Evolutionary conservation across 2,113 vertebrate species (phyloP).

Genomic region (Ranitomeya imitator): DNA sequence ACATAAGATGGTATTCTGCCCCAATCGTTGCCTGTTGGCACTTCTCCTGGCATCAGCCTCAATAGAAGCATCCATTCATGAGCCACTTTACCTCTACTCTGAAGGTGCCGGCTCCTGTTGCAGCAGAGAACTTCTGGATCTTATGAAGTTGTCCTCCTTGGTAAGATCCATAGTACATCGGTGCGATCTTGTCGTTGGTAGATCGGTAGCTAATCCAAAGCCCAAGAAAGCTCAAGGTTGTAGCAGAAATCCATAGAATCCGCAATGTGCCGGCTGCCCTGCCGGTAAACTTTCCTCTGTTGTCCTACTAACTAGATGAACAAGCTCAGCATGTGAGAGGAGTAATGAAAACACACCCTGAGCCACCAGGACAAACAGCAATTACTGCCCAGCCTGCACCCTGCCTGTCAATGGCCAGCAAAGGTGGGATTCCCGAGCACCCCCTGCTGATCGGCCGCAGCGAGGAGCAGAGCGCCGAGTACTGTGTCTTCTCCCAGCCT

Average conservation of each 20-base stretch:
- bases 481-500: neutral
- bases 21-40: neutral
- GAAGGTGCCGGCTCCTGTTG: neutral
- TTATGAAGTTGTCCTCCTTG: neutral
- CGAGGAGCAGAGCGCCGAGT: neutral
- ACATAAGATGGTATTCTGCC: neutral
- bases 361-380: neutral
- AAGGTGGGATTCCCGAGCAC: neutral
- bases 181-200: no score
- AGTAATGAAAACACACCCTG: constrained; percentile 10
- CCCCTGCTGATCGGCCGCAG: neutral
- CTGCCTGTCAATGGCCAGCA: neutral
- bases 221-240: neutral
- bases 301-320: constrained; percentile 14
- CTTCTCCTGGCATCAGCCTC: neutral
- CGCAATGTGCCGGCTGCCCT: neutral
- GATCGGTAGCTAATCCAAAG: neutral
- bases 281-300: constrained; percentile 32
- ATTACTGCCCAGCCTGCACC: neutral
- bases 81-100: neutral
- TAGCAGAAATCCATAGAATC: neutral
- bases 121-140: neutral
- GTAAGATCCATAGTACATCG: neutral
- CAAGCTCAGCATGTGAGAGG: constrained; percentile 34
- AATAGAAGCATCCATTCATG: neutral